Evolutionary conservation across 2,113 vertebrate species (phyloP), one percentile per base, ranked within the genome.

Genomic region (Mola mola): DNA sequence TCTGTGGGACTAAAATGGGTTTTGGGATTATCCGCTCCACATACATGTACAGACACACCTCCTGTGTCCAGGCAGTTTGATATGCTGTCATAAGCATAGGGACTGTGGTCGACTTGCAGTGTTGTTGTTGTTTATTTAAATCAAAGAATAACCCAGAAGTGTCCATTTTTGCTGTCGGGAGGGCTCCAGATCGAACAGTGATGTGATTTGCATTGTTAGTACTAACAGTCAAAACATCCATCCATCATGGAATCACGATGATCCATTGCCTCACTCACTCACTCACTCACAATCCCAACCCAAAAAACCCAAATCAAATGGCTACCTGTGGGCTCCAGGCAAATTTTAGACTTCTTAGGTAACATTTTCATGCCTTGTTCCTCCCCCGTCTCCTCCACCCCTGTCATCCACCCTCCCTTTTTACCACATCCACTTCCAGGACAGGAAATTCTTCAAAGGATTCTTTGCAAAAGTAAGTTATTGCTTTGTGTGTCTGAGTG

Each of bases 361-460:
- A 99, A 98, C 96, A 93, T 94, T 92, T 75, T 92, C 93, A 95
- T 94, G 90, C 96, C 94, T 96, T 98, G 94, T 99, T 91, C 94
- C 81, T 73, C 93, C 92, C 94, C 77, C 66, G 16, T 83, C 63
- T 58, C 76, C 78, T 64, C 84, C 66, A 63, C 65, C 72, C 65
- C 63, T 94, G 93, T 93, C 94, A 72, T 75, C 72, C 73, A 25
- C 70, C 77, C 71, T 44, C 52, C 66, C 20, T 51, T 80, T 80
- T 75, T 62, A 67, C 72, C 83, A 85, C 62, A 83, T 72, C 87
- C 89, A 87, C 83, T 87, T 96, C 94, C 96, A 99, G 97, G 96
- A 99, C 97, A 99, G 96, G 94, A 99, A 98, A 93, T 98, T 98
- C 97, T 98, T 98, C 97, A 99, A 98, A 94, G 96, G 96, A 96